Conservation (phyloP, 2,888 invertebrate genomes). For the Conistra vaccinii region DNA sequence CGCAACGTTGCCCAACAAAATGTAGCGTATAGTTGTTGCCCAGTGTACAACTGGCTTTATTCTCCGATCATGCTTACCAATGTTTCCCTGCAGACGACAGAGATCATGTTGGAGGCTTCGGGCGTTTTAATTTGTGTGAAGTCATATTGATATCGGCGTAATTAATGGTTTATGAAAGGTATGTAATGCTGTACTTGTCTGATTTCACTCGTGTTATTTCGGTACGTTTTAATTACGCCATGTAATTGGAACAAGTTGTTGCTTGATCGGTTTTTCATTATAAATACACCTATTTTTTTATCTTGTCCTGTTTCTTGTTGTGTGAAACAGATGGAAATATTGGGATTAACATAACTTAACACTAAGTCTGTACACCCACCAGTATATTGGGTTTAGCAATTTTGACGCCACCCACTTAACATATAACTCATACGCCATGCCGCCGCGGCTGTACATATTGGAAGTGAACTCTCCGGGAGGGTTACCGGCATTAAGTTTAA, state of each 20-base stretch:
- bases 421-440: too few relatives aligned
- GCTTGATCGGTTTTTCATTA: conserved; percentile 1
- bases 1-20: neutral
- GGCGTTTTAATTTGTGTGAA: conserved; percentile 53
- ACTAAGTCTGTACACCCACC: neutral
- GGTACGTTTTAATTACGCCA: conserved; percentile 3
- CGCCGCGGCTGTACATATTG: too few relatives aligned
- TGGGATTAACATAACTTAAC: neutral
- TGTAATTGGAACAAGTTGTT: conserved; percentile 2
- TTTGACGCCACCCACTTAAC: too few relatives aligned
- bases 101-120: conserved; percentile 40
- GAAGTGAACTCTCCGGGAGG: too few relatives aligned
- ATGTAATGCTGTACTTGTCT: conserved; percentile 11
- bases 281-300: neutral
- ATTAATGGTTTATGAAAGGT: conserved; percentile 43
- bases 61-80: conserved; percentile 32
- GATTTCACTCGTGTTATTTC: conserved; percentile 15
- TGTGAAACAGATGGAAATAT: neutral
- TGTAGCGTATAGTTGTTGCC: neutral
- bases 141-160: conserved; percentile 41
- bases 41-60: conserved; percentile 10
- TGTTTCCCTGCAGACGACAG: conserved; percentile 42
- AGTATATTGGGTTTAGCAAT: too few relatives aligned
- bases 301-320: neutral
- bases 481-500: too few relatives aligned